Evolutionary conservation across 2,113 vertebrate species (phyloP).

Genomic region (Seriola quinqueradiata): DNA sequence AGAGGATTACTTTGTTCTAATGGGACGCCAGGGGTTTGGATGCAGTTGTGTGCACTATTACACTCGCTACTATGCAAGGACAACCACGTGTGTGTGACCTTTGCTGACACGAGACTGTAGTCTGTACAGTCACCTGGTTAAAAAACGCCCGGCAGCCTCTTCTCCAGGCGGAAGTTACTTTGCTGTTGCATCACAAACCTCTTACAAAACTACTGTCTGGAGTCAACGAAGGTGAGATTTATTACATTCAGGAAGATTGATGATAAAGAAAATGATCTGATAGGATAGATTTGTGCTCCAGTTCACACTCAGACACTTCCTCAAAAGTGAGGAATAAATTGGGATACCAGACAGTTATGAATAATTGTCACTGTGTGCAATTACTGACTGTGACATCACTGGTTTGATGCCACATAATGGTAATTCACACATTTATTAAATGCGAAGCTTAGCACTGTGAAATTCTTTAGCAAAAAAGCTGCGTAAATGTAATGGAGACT

Average conservation of each 20-base stretch:
- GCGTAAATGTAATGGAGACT: too few relatives aligned
- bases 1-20: conserved; percentile 26
- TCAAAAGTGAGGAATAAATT: too few relatives aligned
- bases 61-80: conserved; percentile 21
- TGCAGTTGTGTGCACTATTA: conserved; percentile 7
- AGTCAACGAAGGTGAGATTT: background rate
- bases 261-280: background rate
- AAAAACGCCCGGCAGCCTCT: conserved; percentile 13
- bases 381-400: too few relatives aligned
- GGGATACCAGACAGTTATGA: too few relatives aligned
- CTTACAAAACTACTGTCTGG: background rate
- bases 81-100: conserved; percentile 21
- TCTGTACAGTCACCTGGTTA: conserved; percentile 17
- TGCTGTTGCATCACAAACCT: background rate
- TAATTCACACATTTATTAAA: too few relatives aligned
- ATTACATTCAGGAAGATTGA: background rate
- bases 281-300: too few relatives aligned
- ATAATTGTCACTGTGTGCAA: too few relatives aligned
- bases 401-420: too few relatives aligned
- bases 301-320: too few relatives aligned
- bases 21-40: conserved; percentile 5
- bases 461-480: too few relatives aligned
- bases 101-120: background rate
- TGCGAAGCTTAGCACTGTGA: too few relatives aligned
- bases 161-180: background rate